Conservation (phyloP, 2,113 vertebrate genomes). For the Anhinga anhinga region DNA sequence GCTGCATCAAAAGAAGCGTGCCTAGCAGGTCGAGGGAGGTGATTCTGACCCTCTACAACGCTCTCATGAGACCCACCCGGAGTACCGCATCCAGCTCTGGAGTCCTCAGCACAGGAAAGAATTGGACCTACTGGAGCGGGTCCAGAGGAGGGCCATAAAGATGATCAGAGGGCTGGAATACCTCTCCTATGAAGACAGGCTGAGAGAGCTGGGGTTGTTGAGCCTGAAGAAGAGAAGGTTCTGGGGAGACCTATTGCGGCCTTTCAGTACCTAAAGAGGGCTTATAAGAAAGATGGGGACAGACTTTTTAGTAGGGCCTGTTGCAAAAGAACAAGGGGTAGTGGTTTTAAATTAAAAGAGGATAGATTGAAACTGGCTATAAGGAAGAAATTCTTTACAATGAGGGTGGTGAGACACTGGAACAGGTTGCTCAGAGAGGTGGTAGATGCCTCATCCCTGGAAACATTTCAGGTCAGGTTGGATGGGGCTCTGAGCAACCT, state of each 20-base stretch:
- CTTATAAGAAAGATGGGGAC: background rate
- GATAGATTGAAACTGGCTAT: no score
- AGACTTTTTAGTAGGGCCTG: background rate
- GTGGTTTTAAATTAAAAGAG: background rate
- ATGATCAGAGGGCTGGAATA: background rate
- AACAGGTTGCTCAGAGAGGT: background rate
- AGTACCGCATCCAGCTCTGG: background rate
- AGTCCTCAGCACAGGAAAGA: background rate
- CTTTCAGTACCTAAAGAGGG: background rate
- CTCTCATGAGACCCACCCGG: background rate
- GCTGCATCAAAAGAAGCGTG: no score
- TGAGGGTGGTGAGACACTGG: background rate
- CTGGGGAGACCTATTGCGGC: rapidly evolving
- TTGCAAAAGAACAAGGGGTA: background rate
- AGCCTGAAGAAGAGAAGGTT: background rate
- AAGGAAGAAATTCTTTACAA: background rate
- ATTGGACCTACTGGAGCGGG: background rate
- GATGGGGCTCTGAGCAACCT: background rate
- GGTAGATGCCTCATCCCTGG: no score
- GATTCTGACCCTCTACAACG: background rate
- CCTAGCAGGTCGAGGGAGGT: background rate
- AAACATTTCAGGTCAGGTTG: background rate
- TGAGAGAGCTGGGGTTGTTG: background rate
- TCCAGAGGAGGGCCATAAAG: background rate
- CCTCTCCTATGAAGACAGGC: background rate